Evolutionary conservation across 2,888 invertebrate species (phyloP).

Genomic region (Lamellibrachia satsuma): DNA sequence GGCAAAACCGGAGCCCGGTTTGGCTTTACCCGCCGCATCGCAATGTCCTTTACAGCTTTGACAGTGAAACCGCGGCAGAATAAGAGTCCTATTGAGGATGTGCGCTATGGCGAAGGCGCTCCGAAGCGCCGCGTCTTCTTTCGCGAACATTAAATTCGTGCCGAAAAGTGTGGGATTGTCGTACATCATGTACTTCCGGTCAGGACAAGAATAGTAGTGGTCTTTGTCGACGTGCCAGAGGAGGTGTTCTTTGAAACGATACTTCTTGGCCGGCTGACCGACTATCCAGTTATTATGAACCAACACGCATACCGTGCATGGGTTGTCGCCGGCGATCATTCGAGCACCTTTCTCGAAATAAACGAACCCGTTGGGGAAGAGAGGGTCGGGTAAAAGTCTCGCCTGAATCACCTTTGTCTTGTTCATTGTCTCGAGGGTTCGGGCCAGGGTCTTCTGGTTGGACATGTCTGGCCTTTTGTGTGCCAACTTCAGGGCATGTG

Average conservation of each 20-base stretch:
- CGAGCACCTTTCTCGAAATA: slow-evolving; percentile 28
- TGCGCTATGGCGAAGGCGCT: slow-evolving; percentile 29
- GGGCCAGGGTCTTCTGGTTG: slow-evolving; percentile 33
- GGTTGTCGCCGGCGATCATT: slow-evolving; percentile 32
- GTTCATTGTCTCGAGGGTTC: slow-evolving; percentile 27
- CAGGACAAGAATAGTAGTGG: slow-evolving; percentile 28
- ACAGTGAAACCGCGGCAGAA: slow-evolving; percentile 29
- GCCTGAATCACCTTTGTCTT: background rate
- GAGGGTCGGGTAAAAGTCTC: background rate
- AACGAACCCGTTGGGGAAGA: slow-evolving; percentile 25
- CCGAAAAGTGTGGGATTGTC: slow-evolving; percentile 24
- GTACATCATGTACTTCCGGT: slow-evolving; percentile 27
- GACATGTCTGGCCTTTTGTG: background rate
- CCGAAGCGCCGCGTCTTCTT: slow-evolving; percentile 24
- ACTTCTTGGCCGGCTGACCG: slow-evolving; percentile 28
- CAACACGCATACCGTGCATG: slow-evolving; percentile 31
- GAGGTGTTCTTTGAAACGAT: slow-evolving; percentile 32
- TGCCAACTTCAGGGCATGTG: slow-evolving; percentile 23
- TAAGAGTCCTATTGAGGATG: slow-evolving; percentile 28
- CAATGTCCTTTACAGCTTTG: background rate
- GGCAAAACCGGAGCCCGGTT: background rate
- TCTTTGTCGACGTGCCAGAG: slow-evolving; percentile 29
- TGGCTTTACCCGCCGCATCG: background rate
- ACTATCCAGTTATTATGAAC: slow-evolving; percentile 37
- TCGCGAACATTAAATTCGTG: background rate